Evolutionary conservation across 2,797 vertebrate genomes (phyloP), one percentile per base, ranked within the genome.

Genomic region (Tangara arthus): DNA sequence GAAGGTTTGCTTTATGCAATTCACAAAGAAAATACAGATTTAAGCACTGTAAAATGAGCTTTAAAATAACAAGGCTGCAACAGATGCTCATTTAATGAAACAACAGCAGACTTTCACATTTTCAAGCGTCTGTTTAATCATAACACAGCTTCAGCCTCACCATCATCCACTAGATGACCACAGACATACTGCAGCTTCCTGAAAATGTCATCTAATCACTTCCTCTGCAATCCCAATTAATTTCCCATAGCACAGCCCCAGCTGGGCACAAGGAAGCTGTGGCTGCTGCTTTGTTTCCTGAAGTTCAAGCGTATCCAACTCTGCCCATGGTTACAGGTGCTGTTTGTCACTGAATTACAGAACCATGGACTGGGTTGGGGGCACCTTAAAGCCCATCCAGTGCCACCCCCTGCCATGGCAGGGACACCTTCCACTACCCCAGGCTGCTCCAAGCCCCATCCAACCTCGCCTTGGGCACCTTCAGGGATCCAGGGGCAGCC

Each of bases 261-360:
- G 3, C 41, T 52, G 11, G 1, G 50, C 9, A n/a, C 1, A 0
- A 8, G 14, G 56, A 60, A 69, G 26, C 50, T 27, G 5, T 1
- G 55, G 42, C 30, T 60, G 59, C 55, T 87, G 8, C 82, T 71
- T 50, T 52, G 24, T 18, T 27, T 42, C 52, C 52, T 75, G 22
- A 42, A 32, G 60, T 50, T 64, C 20, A 18, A n/a, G 68, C 8
- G 56, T 71, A 14, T 18, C 6, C 28, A 70, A 2, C 20, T 12
- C 42, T 37, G 32, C 41, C 44, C 5, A 8, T 2, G 53, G 22
- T 34, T 34, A 15, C 1, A 35, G 53, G 34, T 53, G 32, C 8
- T 56, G 41, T 26, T 35, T 42, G 46, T 11, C 11, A 46, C 24
- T 57, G 44, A 39, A n/a, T 23, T 57, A 34, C 24, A 46, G 57